Percentiles rank a stretch among this genome's conserved stretches.
These are phyloP conservation scores for Rhingia campestris DNA, from an alignment of 2,888 invertebrate species.

Conservation along the genomic window DNA sequence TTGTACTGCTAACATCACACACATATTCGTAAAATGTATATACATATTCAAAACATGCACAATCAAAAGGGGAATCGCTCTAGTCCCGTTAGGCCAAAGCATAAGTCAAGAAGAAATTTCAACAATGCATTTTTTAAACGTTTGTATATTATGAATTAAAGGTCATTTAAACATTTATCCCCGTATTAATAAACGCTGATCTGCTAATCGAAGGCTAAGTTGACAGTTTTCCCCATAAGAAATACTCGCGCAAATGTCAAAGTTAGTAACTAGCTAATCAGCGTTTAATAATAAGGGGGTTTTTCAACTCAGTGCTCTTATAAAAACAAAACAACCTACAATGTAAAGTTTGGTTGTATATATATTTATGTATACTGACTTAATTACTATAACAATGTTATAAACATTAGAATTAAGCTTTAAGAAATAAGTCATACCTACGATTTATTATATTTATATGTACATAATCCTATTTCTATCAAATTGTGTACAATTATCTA, in stretches of 20 bases:
- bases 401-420: too few relatives aligned
- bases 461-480: background rate
- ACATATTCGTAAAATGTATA: background rate
- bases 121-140: conserved; percentile 8
- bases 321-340: background rate
- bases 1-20: background rate
- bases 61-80: conserved; percentile 3
- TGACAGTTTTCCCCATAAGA: too few relatives aligned
- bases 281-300: too few relatives aligned
- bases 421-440: too few relatives aligned
- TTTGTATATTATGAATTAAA: background rate
- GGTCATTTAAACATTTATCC: background rate
- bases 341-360: too few relatives aligned
- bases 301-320: conserved; percentile 14
- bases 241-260: too few relatives aligned
- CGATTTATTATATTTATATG: too few relatives aligned
- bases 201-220: too few relatives aligned
- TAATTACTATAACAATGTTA: too few relatives aligned
- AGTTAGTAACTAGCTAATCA: too few relatives aligned
- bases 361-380: too few relatives aligned
- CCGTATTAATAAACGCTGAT: background rate
- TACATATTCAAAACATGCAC: background rate
- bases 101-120: background rate
- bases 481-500: background rate
- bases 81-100: conserved; percentile 46